Evolutionary conservation across 2,797 vertebrate species (phyloP), one percentile per base, ranked within the genome.

Genomic region (Catostomus latipinnis): DNA sequence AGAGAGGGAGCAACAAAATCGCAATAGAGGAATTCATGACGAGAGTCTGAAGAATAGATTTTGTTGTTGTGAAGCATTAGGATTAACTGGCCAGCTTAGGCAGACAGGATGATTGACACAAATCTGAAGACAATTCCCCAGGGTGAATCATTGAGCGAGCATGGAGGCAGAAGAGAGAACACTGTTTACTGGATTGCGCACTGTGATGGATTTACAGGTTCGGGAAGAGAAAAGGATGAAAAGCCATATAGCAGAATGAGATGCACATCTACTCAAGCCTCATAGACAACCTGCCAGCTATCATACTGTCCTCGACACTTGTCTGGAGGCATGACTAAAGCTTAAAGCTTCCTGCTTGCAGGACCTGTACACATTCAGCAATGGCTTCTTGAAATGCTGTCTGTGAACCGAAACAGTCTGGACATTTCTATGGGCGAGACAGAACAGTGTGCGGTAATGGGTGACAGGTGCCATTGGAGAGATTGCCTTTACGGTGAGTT

Each of bases 81-180:
- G 74, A 84, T 82, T 87, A 85, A 83, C 76, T 22, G 45, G 71
- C 70, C 54, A 82, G 58, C 63, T 80, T 82, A 70, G 69, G 71
- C 78, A 79, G 58, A 57, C 53, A 82, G 72, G 71, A 81, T 84
- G 81, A 85, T 71, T 85, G 86, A 80, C 84, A 85, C 68, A 76
- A 81, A 84, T 73, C 74, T 80, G 70, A 78, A 82, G 69, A 85
- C 71, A 87, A 79, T 84, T 82, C 84, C 54, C 72, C 12, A 6
- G 12, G 65, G 61, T 78, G 62, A 82, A 58, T 57, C 78, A 66
- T 75, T 80, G 67, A 68, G 52, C 54, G 50, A 76, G 69, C 22
- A 34, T 77, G 69, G 74, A 43, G 72, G 14, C 58, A 62, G 74
- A 53, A 53, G 61, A 12, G 34, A 60, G 72, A 84, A 70, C 74